Conservation (phyloP, 2,113 vertebrate species). For the Eulemur macaco region DNA sequence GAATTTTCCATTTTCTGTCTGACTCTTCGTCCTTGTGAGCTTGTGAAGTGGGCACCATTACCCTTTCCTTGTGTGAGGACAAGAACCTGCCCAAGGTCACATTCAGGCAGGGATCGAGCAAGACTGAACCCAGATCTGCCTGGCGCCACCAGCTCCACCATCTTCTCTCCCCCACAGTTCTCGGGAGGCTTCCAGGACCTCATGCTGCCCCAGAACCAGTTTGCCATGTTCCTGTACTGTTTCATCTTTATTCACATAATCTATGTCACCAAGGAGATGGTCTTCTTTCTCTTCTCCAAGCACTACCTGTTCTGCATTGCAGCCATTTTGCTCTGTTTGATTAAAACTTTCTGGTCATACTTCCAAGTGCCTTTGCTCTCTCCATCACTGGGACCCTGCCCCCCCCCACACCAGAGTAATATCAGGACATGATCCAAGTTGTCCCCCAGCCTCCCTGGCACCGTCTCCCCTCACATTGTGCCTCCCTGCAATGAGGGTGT, state of each 20-base stretch:
- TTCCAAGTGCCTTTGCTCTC: slow-evolving; percentile 52
- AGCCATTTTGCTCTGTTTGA: slow-evolving; percentile 64
- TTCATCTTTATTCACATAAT: slow-evolving; percentile 72
- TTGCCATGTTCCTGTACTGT: slow-evolving; percentile 75
- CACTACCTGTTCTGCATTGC: slow-evolving; percentile 74
- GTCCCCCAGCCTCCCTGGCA: background rate
- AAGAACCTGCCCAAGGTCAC: background rate
- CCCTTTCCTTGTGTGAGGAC: background rate
- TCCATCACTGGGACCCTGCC: background rate
- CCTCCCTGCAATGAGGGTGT: background rate
- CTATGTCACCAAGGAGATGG: slow-evolving; percentile 73
- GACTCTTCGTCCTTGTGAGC: background rate
- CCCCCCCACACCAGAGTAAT: background rate
- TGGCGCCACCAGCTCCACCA: rapidly evolving
- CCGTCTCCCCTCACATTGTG: background rate
- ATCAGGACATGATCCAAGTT: background rate
- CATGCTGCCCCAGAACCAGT: slow-evolving; percentile 77
- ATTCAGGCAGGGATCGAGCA: background rate
- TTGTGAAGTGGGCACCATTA: background rate
- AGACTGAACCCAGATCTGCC: background rate
- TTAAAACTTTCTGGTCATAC: slow-evolving; percentile 78
- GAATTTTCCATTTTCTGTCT: background rate
- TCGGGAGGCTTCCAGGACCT: slow-evolving; percentile 72
- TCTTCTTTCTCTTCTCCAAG: slow-evolving; percentile 79
- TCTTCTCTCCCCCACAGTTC: slow-evolving; percentile 60